Conservation (phyloP, 2,113 vertebrate genomes). For the Pseudorectes ferrugineus region DNA sequence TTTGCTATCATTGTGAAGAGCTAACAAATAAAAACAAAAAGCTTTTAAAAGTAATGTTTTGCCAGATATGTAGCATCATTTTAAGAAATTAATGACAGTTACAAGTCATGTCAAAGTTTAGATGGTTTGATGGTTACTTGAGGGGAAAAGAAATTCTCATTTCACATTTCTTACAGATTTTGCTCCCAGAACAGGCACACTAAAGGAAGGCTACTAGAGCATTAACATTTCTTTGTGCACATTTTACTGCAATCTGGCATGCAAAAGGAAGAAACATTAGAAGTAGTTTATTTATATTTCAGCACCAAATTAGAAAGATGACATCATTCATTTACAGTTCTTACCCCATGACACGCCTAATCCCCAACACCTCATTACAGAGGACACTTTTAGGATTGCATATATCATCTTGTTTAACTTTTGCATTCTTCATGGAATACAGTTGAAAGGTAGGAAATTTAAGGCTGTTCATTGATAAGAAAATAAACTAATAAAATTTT, state of each 20-base stretch:
- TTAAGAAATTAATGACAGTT: conserved; percentile 12
- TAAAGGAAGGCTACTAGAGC: conserved; percentile 37
- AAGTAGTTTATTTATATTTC: conserved; percentile 80
- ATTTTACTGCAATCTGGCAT: conserved; percentile 70
- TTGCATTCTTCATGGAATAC: conserved; percentile 74
- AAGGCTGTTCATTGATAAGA: conserved; percentile 68
- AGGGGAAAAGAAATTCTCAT: conserved; percentile 6
- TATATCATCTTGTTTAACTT: conserved; percentile 78
- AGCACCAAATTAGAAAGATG: conserved; percentile 77
- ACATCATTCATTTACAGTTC: conserved; percentile 82
- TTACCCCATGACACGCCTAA: conserved; percentile 73
- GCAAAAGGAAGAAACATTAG: conserved; percentile 70
- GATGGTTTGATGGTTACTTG: conserved; percentile 25
- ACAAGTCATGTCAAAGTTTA: conserved; percentile 12
- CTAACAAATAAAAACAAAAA: background rate
- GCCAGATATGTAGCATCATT: background rate
- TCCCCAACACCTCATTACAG: conserved; percentile 77
- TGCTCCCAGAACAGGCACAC: conserved; percentile 3
- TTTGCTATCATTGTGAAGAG: background rate
- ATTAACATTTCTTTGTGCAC: conserved; percentile 63
- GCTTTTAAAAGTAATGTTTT: background rate
- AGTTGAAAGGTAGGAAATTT: conserved; percentile 77
- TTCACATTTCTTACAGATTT: background rate
- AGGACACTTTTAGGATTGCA: conserved; percentile 76
- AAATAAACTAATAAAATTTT: conserved; percentile 74